A percentile compares a stretch with the other conserved stretches of the same genome.
Conservation (phyloP, 2,797 vertebrate species). For the Pogoniulus pusillus region DNA sequence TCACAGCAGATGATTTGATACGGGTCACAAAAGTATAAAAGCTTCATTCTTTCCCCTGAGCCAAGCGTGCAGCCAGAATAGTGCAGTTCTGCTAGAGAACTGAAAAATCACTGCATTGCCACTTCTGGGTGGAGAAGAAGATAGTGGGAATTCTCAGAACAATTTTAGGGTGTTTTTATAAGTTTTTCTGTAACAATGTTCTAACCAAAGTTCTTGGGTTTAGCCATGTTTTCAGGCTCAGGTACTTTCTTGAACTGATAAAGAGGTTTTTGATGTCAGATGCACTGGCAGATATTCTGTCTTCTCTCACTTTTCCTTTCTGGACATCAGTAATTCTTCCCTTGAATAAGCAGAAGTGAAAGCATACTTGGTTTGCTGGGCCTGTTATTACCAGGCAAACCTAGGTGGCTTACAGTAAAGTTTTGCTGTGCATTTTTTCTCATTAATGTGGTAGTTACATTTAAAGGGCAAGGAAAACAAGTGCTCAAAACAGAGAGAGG, state of each 20-base stretch:
- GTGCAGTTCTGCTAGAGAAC: background rate
- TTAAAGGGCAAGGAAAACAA: background rate
- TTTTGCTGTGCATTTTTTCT: background rate
- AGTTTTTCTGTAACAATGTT: background rate
- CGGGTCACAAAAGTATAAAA: background rate
- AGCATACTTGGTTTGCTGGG: background rate
- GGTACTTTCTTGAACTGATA: background rate
- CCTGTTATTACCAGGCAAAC: background rate
- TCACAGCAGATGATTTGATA: background rate
- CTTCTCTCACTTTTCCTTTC: background rate
- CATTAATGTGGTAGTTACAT: background rate
- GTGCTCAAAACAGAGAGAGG: background rate
- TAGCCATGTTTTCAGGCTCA: background rate
- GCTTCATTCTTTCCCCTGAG: background rate
- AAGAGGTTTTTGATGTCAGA: background rate
- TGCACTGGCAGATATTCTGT: background rate
- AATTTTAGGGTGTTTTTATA: background rate
- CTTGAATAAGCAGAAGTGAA: background rate
- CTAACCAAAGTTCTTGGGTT: background rate
- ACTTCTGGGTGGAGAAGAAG: too few relatives aligned
- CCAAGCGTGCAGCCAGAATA: background rate
- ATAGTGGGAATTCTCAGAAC: background rate
- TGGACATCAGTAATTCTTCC: background rate
- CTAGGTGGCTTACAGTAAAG: background rate
- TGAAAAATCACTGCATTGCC: rapidly evolving